phyloP scores from a whole-genome alignment of 2,888 invertebrate species.

The Halocaridina rubra region DNA sequence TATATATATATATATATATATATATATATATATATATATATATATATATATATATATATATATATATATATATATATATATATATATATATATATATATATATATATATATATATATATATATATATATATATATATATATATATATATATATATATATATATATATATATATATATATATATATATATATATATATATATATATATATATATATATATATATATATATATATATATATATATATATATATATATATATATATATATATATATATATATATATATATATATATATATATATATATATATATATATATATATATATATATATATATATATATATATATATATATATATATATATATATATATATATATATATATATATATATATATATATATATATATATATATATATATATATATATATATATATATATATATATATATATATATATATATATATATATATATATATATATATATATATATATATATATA shows the following conservation, averaged over 20 bases:
- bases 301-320: conserved; percentile 5
- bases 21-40: background rate
- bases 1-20: background rate
- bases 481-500: background rate
- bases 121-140: conserved; percentile 3
- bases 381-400: background rate
- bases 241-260: background rate
- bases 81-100: background rate
- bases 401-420: conserved; percentile 10
- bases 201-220: background rate
- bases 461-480: background rate
- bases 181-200: background rate
- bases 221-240: background rate
- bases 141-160: background rate
- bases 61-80: background rate
- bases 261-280: conserved; percentile 6
- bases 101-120: conserved; percentile 14
- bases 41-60: background rate
- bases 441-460: background rate
- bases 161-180: background rate
- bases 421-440: background rate
- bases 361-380: conserved; percentile 6
- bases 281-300: background rate
- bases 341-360: conserved; percentile 5
- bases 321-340: conserved; percentile 5